These are phyloP conservation scores for Thunnus albacares DNA, from an alignment of 2,797 vertebrate genomes.

Conservation along the genomic window DNA sequence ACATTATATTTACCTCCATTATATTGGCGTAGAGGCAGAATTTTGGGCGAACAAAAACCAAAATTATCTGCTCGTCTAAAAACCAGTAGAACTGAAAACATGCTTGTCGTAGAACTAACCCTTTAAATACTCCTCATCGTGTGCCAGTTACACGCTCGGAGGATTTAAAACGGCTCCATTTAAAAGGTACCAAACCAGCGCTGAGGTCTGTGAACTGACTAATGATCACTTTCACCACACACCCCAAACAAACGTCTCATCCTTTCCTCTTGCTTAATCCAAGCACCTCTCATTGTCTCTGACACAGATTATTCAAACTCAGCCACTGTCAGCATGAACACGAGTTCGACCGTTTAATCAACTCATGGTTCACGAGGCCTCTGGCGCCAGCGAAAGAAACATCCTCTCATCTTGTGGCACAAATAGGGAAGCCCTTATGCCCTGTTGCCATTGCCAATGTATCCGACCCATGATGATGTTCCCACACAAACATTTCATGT, in stretches of 20 bases:
- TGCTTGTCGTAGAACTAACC: conserved; percentile 21
- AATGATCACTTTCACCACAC: conserved; percentile 47
- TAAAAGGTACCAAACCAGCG: conserved; percentile 15
- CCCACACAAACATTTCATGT: conserved; percentile 86
- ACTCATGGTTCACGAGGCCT: conserved; percentile 67
- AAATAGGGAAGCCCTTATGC: conserved; percentile 86
- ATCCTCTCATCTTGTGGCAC: conserved; percentile 83
- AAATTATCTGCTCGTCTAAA: too few species aligned
- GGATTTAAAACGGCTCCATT: conserved; percentile 1
- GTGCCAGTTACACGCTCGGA: conserved; percentile 22
- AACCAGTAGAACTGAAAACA: not conserved
- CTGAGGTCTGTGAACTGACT: conserved; percentile 46
- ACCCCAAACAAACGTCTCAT: conserved; percentile 41
- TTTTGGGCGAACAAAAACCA: too few species aligned
- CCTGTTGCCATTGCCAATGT: conserved; percentile 83
- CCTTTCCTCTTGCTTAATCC: conserved; percentile 49
- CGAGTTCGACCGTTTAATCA: conserved; percentile 74
- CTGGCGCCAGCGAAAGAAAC: conserved; percentile 78
- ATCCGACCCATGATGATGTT: conserved; percentile 80
- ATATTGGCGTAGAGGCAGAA: too few species aligned
- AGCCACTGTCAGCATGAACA: conserved; percentile 72
- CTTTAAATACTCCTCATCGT: conserved; percentile 19
- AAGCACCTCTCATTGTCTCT: conserved; percentile 61
- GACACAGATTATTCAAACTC: conserved; percentile 65
- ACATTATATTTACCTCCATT: too few species aligned